phyloP scores from a whole-genome alignment of 2,888 invertebrate species.

The Agrilus biguttatus region DNA sequence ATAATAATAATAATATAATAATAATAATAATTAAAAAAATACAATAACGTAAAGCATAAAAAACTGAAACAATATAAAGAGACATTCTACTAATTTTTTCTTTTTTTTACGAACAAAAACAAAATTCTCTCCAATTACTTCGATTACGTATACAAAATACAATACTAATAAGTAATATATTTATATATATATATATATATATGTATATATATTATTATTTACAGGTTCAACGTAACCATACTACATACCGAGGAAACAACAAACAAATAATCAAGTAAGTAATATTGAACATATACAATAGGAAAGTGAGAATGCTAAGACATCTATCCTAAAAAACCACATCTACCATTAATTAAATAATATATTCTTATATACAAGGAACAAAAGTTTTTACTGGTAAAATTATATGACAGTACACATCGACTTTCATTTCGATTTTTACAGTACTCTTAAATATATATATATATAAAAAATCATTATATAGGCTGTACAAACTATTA shows the following conservation, averaged over 20 bases:
- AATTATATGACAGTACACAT: too few relatives aligned
- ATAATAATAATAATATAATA: too few relatives aligned
- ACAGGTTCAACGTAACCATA: slow-evolving; percentile 4
- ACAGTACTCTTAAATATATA: too few relatives aligned
- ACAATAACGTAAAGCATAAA: slow-evolving; percentile 2
- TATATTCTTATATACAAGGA: slow-evolving; percentile 29
- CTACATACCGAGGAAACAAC: slow-evolving; percentile 18
- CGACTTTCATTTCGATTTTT: too few relatives aligned
- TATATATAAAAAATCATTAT: too few relatives aligned
- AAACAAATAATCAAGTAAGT: slow-evolving; percentile 18
- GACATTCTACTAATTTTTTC: slow-evolving; percentile 3
- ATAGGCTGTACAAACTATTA: too few relatives aligned
- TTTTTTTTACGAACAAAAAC: slow-evolving; percentile 1
- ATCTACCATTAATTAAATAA: slow-evolving; percentile 13
- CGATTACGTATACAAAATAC: neutral
- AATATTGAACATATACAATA: slow-evolving; percentile 13
- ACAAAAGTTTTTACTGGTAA: slow-evolving; percentile 23
- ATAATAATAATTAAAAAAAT: too few relatives aligned
- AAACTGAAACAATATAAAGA: slow-evolving; percentile 2
- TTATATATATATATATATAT: slow-evolving; percentile 1
- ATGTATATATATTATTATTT: slow-evolving; percentile 4
- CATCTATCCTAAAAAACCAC: slow-evolving; percentile 6
- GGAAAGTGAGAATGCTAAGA: slow-evolving; percentile 10
- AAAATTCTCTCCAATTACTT: neutral
- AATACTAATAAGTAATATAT: neutral